Base-by-base conservation (phyloP, 2,797 vertebrate genomes). In the Pangasius sanitwongsei region DNA sequence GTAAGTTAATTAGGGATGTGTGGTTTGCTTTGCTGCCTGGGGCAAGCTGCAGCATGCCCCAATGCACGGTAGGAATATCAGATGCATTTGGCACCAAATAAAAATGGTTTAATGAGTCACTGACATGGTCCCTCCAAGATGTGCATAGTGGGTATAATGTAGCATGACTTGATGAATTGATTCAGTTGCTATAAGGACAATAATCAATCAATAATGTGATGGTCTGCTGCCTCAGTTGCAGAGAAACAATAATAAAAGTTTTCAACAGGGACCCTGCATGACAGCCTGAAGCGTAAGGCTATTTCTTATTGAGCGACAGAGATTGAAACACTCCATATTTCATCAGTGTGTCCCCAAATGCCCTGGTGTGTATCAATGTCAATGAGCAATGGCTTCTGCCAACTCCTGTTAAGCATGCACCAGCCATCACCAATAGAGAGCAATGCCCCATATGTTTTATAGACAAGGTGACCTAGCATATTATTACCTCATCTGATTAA, bases 1-100 rank as follows among this genome's bases (percentile, higher is more conserved):
- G 90, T 87, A 92, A 92, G 91, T 91, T 94, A 92, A 93, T 93
- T 93, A 91, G 84, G 86, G 82, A 89, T 81, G 82, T 90, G 63
- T 92, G 89, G 87, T 89, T 92, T 82, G 77, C 63, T 90, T 91
- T 91, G 87, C 90, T 87, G 87, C 34, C 59, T 75, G 65, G 63
- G 91, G 91, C 92, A 91, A 85, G 92, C 83, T 67, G 28, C 20
- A 81, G 90, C 92, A 92, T 53, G 90, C 69, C 89, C 70, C 18
- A 59, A 86, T 55, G 80, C 85, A 61, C 23, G 67, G 89, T 70
- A 75, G 87, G 50, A 86, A 88, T 87, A 88, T 89, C 90, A 81
- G 85, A 85, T 85, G 83, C 82, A 77, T 91, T 89, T 91, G 88
- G 88, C 88, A 89, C 48, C 15, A 84, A 90, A 87, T 74, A 31